Evolutionary conservation across 2,113 vertebrate genomes (phyloP).

Genomic region (Hoplias malabaricus): DNA sequence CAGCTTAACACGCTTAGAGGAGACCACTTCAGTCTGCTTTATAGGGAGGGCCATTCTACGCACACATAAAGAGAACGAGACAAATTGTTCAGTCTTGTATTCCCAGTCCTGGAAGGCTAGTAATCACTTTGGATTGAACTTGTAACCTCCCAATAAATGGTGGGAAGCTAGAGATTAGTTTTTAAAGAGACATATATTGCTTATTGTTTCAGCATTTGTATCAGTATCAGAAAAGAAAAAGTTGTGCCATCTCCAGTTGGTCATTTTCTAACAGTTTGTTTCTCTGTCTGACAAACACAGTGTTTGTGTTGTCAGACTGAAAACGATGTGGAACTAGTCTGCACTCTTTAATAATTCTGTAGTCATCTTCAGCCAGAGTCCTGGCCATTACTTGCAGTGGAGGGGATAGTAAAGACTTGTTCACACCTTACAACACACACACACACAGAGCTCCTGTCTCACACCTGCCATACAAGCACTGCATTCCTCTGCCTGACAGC

Average conservation of each 20-base stretch:
- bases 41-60: too few species aligned
- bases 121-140: too few species aligned
- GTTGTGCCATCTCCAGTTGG: background rate
- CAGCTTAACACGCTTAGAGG: too few species aligned
- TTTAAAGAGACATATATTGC: too few species aligned
- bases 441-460: background rate
- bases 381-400: background rate
- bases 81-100: too few species aligned
- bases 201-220: too few species aligned
- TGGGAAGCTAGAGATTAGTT: too few species aligned
- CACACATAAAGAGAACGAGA: too few species aligned
- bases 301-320: background rate
- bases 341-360: background rate
- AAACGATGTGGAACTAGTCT: background rate
- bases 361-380: background rate
- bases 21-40: too few species aligned
- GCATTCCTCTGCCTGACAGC: constrained; percentile 16
- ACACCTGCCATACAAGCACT: constrained; percentile 4
- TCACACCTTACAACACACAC: constrained; percentile 9
- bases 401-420: background rate
- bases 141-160: too few species aligned
- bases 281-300: background rate
- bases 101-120: too few species aligned
- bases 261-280: background rate
- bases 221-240: background rate